phyloP scores from a whole-genome alignment of 2,888 invertebrate genomes.

The Glyphotaelius pellucidus region DNA sequence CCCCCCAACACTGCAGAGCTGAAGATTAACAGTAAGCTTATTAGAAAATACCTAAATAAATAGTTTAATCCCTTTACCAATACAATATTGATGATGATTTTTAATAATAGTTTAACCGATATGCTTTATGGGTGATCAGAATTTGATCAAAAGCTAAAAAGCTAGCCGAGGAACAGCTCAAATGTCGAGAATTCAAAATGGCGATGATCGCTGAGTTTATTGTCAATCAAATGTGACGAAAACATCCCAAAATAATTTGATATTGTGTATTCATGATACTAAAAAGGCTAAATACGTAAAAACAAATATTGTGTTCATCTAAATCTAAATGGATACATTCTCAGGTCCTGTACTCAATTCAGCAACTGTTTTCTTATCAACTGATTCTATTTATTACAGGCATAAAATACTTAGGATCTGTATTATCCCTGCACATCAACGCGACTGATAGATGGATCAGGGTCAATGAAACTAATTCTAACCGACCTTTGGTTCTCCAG shows the following conservation, averaged over 20 bases:
- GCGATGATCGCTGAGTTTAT: no score
- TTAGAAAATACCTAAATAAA: neutral
- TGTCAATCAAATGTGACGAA: no score
- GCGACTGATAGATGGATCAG: neutral
- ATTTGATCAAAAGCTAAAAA: no score
- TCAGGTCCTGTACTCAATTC: neutral
- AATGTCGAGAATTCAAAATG: no score
- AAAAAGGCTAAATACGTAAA: no score
- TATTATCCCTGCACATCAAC: conserved; percentile 28
- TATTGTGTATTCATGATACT: no score
- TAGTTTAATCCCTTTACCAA: no score
- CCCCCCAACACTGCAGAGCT: conserved; percentile 67
- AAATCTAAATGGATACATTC: neutral
- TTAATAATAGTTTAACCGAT: neutral
- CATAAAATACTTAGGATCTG: conserved; percentile 52
- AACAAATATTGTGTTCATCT: neutral
- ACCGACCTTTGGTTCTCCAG: conserved; percentile 36
- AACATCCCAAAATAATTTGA: no score
- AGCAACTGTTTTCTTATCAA: neutral
- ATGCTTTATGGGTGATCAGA: no score
- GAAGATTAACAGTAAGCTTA: conserved; percentile 65
- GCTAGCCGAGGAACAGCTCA: no score
- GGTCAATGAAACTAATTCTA: conserved; percentile 37
- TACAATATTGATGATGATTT: no score
- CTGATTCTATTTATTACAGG: conserved; percentile 47